Evolutionary conservation across 2,888 invertebrate genomes (phyloP).

Genomic region (Agrotis ipsilon): DNA sequence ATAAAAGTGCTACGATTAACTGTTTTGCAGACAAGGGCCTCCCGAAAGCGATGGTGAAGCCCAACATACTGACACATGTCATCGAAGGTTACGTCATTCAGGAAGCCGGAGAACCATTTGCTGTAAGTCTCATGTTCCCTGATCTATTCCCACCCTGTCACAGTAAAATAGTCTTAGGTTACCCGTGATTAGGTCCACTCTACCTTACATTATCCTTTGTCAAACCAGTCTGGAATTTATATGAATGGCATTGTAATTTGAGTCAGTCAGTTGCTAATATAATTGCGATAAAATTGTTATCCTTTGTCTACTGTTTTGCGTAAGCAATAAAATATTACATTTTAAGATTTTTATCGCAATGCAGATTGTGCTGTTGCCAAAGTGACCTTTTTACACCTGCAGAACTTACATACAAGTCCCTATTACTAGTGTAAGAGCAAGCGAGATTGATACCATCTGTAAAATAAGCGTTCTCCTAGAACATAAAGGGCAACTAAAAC

Average conservation of each 20-base stretch:
- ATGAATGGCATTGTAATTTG: not conserved
- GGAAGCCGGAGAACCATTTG: conserved; percentile 97
- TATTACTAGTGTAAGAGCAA: too few species aligned
- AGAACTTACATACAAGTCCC: too few species aligned
- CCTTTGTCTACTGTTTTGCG: too few species aligned
- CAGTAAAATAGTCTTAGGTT: conserved; percentile 5
- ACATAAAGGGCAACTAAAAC: too few species aligned
- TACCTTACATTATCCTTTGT: conserved; percentile 10
- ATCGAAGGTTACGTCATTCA: conserved; percentile 99
- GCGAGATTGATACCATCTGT: too few species aligned
- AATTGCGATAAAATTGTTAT: too few species aligned
- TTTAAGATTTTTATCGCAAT: too few species aligned
- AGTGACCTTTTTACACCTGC: too few species aligned
- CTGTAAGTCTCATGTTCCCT: conserved; percentile 91
- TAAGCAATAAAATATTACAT: too few species aligned
- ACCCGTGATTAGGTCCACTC: not conserved
- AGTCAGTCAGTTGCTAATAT: not conserved
- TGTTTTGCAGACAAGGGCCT: conserved; percentile 89
- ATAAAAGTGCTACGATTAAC: conserved; percentile 5
- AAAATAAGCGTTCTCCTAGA: too few species aligned
- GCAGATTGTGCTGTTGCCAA: too few species aligned
- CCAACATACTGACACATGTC: conserved; percentile 98
- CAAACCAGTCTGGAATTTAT: not conserved
- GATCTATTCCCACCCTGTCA: not conserved
- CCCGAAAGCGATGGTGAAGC: conserved; percentile 98